Percentiles rank a stretch among this genome's conserved stretches.
Conservation (phyloP, 2,113 vertebrate species). For the Phoenicopterus ruber region DNA sequence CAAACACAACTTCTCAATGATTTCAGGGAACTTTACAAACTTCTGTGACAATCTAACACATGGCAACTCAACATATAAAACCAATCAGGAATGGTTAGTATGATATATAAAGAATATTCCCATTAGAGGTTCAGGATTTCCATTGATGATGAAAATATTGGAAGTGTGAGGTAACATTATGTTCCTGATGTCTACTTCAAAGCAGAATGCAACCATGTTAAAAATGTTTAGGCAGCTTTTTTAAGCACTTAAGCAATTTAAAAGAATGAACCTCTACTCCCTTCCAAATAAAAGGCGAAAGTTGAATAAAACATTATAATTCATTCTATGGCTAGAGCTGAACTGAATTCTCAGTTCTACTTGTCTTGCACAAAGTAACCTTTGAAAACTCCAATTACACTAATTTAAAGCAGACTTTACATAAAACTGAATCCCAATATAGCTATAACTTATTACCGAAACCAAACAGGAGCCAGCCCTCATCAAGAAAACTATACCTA, state of each 20-base stretch:
- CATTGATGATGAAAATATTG: neutral
- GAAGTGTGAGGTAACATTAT: neutral
- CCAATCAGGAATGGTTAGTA: neutral
- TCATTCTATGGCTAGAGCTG: neutral
- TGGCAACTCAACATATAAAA: neutral
- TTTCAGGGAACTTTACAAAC: neutral
- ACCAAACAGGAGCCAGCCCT: neutral
- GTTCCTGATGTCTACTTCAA: neutral
- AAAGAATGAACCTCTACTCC: neutral
- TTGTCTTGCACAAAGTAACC: neutral
- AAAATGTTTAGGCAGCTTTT: neutral
- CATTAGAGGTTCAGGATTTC: neutral
- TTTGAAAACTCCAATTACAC: neutral
- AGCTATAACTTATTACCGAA: neutral
- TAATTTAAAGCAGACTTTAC: neutral
- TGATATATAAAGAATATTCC: neutral
- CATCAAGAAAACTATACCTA: neutral
- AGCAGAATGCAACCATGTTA: neutral
- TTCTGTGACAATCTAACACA: neutral
- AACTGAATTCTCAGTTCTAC: neutral
- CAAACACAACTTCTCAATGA: neutral
- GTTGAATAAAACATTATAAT: neutral
- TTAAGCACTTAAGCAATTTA: neutral
- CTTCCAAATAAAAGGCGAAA: neutral
- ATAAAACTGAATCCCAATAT: neutral